Percentiles rank a stretch among this genome's conserved stretches.
phyloP scores from a whole-genome alignment of 1,140 invertebrate species.

The Microplitis mediator region DNA sequence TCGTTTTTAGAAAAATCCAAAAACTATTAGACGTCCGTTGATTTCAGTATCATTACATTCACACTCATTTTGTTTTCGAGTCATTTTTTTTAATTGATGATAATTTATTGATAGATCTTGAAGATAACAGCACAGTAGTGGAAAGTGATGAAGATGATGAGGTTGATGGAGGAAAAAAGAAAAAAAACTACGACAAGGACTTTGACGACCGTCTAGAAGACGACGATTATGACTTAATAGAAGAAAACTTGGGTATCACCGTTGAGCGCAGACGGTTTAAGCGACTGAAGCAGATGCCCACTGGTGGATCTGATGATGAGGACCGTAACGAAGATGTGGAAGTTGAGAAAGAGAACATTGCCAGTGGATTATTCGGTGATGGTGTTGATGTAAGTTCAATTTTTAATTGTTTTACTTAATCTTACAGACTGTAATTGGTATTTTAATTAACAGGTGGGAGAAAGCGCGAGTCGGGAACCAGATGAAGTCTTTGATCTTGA shows the following conservation, averaged over 20 bases:
- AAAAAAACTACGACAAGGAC: constrained; percentile 77
- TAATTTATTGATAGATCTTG: constrained; percentile 81
- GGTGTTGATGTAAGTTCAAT: constrained; percentile 77
- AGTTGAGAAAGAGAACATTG: constrained; percentile 82
- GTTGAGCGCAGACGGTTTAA: constrained; percentile 90
- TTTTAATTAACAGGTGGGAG: constrained; percentile 55
- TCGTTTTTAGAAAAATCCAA: no score
- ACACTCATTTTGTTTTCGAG: no score
- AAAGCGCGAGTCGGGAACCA: constrained; percentile 51
- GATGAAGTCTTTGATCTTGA: constrained; percentile 47
- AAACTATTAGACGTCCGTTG: no score
- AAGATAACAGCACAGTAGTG: constrained; percentile 48
- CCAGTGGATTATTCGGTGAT: constrained; percentile 86
- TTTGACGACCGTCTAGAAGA: constrained; percentile 92
- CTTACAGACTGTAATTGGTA: not conserved
- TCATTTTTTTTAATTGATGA: no score
- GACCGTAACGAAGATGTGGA: constrained; percentile 74
- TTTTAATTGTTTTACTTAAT: not conserved
- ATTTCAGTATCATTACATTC: no score
- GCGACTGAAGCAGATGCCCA: constrained; percentile 79
- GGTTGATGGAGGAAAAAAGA: constrained; percentile 75
- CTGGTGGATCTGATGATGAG: constrained; percentile 83
- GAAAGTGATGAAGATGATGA: constrained; percentile 46
- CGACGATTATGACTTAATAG: constrained; percentile 97
- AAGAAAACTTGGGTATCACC: constrained; percentile 97